A percentile compares a stretch with the other conserved stretches of the same genome.
These are phyloP conservation scores for Mastigias papua DNA, from an alignment of 30 jellyfish, hydroid and myxozoan species.

Conservation along the genomic window DNA sequence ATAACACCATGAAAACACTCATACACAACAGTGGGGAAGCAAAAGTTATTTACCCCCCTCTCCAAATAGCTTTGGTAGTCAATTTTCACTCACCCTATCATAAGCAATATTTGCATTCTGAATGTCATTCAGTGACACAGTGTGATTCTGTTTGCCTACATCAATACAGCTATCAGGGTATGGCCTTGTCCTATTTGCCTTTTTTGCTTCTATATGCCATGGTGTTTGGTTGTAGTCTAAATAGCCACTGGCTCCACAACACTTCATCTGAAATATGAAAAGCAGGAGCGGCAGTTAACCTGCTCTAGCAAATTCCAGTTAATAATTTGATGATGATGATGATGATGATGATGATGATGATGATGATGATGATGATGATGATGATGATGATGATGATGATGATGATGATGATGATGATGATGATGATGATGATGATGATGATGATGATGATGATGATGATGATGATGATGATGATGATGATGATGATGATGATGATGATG, in stretches of 20 bases:
- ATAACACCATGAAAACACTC: too few species aligned
- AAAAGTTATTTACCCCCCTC: too few species aligned
- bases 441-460: background rate
- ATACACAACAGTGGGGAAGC: too few species aligned
- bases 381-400: constrained; percentile 5
- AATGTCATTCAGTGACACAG: background rate
- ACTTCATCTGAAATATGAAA: constrained; percentile 2
- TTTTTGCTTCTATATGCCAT: background rate
- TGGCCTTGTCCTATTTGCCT: too few species aligned
- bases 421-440: constrained; percentile 2
- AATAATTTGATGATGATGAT: background rate
- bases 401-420: background rate
- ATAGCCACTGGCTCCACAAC: constrained; percentile 26
- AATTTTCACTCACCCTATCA: constrained; percentile 15
- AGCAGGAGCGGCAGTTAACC: background rate
- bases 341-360: background rate
- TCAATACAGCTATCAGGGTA: constrained; percentile 27
- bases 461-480: constrained; percentile 12
- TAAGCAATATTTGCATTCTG: background rate
- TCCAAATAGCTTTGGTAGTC: too few species aligned
- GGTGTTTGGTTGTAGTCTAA: background rate
- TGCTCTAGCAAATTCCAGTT: background rate
- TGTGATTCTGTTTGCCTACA: background rate
- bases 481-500: background rate
- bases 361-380: constrained; percentile 9